These are phyloP conservation scores for Orthonyx spaldingii DNA, from an alignment of 2,113 vertebrate genomes.

Conservation along the genomic window DNA sequence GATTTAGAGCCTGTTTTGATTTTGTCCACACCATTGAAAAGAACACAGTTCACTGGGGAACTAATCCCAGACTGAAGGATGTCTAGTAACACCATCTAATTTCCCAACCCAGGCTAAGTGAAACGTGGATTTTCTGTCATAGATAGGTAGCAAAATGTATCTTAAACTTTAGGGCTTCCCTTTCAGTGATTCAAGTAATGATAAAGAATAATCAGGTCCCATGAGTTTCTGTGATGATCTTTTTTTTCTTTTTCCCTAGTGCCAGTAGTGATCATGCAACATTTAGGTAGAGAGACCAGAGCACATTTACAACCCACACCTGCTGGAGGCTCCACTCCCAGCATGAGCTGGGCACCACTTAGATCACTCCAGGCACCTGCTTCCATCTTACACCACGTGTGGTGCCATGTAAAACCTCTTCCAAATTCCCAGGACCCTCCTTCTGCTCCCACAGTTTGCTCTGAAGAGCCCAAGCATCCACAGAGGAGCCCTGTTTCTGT, in stretches of 20 bases:
- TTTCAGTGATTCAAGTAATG: background rate
- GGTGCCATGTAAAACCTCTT: background rate
- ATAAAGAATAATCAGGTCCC: background rate
- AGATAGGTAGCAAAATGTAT: background rate
- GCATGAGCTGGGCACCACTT: background rate
- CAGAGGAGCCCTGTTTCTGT: background rate
- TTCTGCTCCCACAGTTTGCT: background rate
- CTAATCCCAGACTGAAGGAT: background rate
- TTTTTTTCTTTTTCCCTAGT: background rate
- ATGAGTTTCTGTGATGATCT: background rate
- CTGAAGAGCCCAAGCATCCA: background rate
- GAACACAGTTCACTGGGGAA: background rate
- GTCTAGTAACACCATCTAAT: background rate
- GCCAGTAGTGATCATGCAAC: background rate
- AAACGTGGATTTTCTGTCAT: background rate
- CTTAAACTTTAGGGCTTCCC: background rate
- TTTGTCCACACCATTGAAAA: background rate
- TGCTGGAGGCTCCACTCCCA: background rate
- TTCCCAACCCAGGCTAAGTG: background rate
- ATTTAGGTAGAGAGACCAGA: background rate
- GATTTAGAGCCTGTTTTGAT: background rate
- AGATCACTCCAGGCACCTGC: background rate
- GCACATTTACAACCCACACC: background rate
- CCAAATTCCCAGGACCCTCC: background rate
- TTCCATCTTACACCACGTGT: rapidly evolving